These are phyloP conservation scores for Pelodytes ibericus DNA, from an alignment of 2,797 vertebrate species.

Conservation along the genomic window DNA sequence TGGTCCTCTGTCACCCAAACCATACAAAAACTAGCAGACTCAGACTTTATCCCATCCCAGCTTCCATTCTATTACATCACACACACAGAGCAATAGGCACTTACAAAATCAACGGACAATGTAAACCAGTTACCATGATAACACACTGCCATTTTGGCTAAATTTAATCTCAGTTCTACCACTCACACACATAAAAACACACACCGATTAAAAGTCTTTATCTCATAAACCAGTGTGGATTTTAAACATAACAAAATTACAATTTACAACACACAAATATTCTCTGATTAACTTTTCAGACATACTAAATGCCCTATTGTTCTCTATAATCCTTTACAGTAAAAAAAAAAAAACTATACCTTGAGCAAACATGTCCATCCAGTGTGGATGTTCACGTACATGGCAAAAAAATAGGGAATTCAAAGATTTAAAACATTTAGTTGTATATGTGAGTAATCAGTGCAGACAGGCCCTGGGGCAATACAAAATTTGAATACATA, in stretches of 20 bases:
- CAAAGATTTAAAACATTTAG: conserved; percentile 11
- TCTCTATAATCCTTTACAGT: conserved; percentile 12
- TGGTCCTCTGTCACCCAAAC: too few relatives aligned
- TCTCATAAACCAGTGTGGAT: too few relatives aligned
- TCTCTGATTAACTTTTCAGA: not conserved
- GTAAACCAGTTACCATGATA: too few relatives aligned
- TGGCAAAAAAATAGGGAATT: conserved; percentile 26
- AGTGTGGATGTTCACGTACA: not conserved
- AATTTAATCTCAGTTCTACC: too few relatives aligned
- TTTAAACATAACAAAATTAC: not conserved
- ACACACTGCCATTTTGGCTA: too few relatives aligned
- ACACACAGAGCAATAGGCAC: too few relatives aligned
- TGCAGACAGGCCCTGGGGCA: conserved; percentile 45
- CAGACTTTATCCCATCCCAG: too few relatives aligned
- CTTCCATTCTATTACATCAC: too few relatives aligned
- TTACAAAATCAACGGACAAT: too few relatives aligned
- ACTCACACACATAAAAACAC: too few relatives aligned
- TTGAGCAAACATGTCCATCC: conserved; percentile 25
- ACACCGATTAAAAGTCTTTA: too few relatives aligned
- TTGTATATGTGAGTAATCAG: conserved; percentile 25
- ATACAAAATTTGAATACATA: conserved; percentile 16
- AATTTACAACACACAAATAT: not conserved
- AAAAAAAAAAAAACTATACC: not conserved
- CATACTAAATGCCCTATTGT: conserved; percentile 12
- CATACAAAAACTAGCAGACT: too few relatives aligned